A percentile compares a stretch with the other conserved stretches of the same genome.
Evolutionary conservation across 37 sponge, comb jelly and placozoan species (phyloP).

Genomic region (Mnemiopsis leidyi): DNA sequence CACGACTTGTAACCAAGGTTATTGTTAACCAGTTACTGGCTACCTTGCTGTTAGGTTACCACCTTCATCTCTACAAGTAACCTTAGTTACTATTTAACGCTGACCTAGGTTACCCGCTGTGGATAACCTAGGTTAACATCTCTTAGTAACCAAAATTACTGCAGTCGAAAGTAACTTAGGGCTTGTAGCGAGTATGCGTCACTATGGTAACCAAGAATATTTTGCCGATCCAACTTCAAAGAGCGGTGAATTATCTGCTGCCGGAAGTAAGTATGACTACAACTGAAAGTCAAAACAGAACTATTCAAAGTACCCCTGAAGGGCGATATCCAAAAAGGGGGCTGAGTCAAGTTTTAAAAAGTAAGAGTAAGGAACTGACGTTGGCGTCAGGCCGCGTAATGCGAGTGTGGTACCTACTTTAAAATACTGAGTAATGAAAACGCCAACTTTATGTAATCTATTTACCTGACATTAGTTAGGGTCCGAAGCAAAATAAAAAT

Average conservation of each 20-base stretch:
- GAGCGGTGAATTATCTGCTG: neutral
- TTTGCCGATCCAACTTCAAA: too few species aligned
- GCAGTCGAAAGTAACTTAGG: neutral
- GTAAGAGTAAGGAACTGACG: neutral
- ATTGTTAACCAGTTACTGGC: too few species aligned
- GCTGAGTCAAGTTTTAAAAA: neutral
- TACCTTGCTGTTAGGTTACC: too few species aligned
- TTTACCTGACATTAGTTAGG: conserved; percentile 16
- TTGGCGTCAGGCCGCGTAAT: neutral
- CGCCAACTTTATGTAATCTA: neutral
- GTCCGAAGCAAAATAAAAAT: conserved; percentile 9
- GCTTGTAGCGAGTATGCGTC: too few species aligned
- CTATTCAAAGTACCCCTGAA: neutral
- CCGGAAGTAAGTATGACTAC: neutral
- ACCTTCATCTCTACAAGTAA: too few species aligned
- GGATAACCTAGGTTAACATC: too few species aligned
- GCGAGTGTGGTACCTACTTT: neutral
- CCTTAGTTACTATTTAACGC: too few species aligned
- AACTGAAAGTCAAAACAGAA: neutral
- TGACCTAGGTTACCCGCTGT: too few species aligned
- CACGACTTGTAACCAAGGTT: neutral
- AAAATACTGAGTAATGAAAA: neutral
- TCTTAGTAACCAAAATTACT: neutral
- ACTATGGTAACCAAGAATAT: neutral
- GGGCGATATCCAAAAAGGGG: neutral